These are phyloP conservation scores for Patagioenas fasciata DNA, from an alignment of 2,113 vertebrate species.

Conservation along the genomic window DNA sequence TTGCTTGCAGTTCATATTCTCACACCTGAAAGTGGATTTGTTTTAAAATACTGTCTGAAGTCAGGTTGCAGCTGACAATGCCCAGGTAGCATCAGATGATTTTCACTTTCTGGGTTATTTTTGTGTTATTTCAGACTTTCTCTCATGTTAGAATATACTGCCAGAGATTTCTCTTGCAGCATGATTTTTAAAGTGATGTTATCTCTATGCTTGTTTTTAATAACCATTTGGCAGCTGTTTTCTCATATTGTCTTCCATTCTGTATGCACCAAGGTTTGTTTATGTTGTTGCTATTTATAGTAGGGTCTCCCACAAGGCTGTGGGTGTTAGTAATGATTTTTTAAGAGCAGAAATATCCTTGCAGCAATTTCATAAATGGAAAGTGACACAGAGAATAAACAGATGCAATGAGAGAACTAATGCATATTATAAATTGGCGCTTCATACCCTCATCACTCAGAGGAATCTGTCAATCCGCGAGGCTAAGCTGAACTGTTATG, in stretches of 20 bases:
- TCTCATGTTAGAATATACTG: background rate
- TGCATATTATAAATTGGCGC: background rate
- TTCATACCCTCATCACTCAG: background rate
- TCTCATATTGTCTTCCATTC: background rate
- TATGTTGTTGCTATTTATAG: slow-evolving; percentile 40
- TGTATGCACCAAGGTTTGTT: background rate
- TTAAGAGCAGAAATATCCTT: slow-evolving; percentile 32
- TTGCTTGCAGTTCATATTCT: background rate
- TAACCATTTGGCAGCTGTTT: background rate
- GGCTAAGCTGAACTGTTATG: background rate
- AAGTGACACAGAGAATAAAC: slow-evolving; percentile 16
- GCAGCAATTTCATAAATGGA: slow-evolving; percentile 21
- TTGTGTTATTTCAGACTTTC: background rate
- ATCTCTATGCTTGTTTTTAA: background rate
- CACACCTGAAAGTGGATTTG: background rate
- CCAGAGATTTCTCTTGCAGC: background rate
- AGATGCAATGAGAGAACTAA: background rate
- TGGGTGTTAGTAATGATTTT: slow-evolving; percentile 13
- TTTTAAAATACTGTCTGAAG: background rate
- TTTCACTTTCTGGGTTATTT: background rate
- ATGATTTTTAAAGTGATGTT: background rate
- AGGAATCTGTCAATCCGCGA: background rate
- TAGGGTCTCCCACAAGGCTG: slow-evolving; percentile 4
- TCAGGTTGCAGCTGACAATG: background rate
- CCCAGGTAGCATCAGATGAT: background rate